Percentiles rank a stretch among this genome's conserved stretches.
These are phyloP conservation scores for Campylomormyrus tamandua DNA, from an alignment of 2,113 vertebrate species.

Conservation along the genomic window DNA sequence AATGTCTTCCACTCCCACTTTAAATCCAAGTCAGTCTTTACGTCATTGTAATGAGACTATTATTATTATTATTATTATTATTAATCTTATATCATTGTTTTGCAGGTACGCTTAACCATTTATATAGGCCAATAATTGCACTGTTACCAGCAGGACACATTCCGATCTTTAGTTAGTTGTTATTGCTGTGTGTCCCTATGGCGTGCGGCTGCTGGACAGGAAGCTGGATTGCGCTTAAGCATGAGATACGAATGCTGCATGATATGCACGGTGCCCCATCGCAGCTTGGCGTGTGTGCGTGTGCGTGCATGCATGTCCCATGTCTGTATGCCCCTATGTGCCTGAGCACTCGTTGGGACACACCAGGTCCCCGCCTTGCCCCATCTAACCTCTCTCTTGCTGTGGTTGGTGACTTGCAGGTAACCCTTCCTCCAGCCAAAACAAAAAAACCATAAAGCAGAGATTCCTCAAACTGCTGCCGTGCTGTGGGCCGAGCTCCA, in stretches of 20 bases:
- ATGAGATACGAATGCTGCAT: background rate
- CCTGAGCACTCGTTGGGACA: background rate
- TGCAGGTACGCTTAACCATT: background rate
- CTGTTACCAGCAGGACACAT: background rate
- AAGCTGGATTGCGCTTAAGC: background rate
- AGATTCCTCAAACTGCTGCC: constrained; percentile 60
- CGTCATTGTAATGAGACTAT: background rate
- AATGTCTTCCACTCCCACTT: background rate
- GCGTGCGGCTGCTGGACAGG: background rate
- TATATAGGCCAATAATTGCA: background rate
- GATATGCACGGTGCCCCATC: background rate
- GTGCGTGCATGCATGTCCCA: background rate
- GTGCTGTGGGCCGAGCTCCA: constrained; percentile 49
- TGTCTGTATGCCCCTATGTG: background rate
- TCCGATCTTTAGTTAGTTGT: background rate
- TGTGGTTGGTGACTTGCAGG: constrained; percentile 64
- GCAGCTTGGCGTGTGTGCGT: background rate
- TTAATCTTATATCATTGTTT: background rate
- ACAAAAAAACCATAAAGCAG: constrained; percentile 58
- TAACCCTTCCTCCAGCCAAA: constrained; percentile 51
- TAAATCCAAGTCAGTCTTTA: background rate
- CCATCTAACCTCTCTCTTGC: constrained; percentile 54
- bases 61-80: background rate
- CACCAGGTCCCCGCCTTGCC: background rate
- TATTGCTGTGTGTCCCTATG: background rate